Evolutionary conservation across 2,888 invertebrate genomes (phyloP).

Genomic region (Tubulanus polymorphus): DNA sequence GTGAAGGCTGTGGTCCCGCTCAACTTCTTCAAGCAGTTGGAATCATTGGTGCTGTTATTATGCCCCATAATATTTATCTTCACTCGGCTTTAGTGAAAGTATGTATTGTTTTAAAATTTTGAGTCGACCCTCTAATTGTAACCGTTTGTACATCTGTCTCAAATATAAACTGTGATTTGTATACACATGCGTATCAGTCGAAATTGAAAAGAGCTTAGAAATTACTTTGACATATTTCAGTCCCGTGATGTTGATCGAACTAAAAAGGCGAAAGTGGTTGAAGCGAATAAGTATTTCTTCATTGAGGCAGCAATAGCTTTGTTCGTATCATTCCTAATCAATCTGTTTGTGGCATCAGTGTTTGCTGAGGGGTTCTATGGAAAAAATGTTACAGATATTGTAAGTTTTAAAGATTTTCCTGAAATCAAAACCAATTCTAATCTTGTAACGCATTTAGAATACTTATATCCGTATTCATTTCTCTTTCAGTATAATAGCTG

Average conservation of each 20-base stretch:
- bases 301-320: conserved; percentile 65
- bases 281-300: conserved; percentile 73
- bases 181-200: too few relatives aligned
- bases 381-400: conserved; percentile 22
- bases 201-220: too few relatives aligned
- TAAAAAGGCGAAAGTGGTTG: conserved; percentile 66
- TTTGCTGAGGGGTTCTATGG: conserved; percentile 78
- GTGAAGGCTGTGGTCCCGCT: conserved; percentile 65
- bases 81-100: conserved; percentile 90
- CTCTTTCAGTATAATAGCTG: conserved; percentile 44
- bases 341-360: conserved; percentile 81
- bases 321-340: conserved; percentile 79
- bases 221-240: too few relatives aligned
- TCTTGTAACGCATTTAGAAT: not conserved
- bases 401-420: conserved; percentile 9
- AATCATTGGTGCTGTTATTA: conserved; percentile 82
- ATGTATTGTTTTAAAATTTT: conserved; percentile 23
- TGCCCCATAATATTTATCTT: conserved; percentile 87
- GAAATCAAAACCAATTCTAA: not conserved
- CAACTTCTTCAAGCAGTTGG: conserved; percentile 62
- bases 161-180: too few relatives aligned
- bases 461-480: not conserved
- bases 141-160: too few relatives aligned
- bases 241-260: conserved; percentile 70
- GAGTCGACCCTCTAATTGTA: too few relatives aligned